Conservation (phyloP, 2,888 invertebrate genomes). For the Peribatodes rhomboidaria region DNA sequence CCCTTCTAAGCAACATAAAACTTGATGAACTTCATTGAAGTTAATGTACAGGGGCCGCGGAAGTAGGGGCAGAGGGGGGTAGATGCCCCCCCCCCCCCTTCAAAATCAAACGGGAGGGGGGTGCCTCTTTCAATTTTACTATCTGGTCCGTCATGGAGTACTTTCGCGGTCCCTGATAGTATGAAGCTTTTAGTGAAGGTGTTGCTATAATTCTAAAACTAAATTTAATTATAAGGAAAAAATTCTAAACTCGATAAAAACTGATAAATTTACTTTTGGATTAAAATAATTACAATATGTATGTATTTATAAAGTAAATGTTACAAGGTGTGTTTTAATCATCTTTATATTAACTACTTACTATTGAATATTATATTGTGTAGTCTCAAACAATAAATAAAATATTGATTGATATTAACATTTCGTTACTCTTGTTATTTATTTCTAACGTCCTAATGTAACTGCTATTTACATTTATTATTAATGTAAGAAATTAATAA, state of each 20-base stretch:
- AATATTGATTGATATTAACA: conserved; percentile 16
- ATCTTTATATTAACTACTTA: conserved; percentile 8
- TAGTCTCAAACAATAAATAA: conserved; percentile 8
- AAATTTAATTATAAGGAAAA: conserved; percentile 27
- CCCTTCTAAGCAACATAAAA: not conserved
- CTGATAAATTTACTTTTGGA: conserved; percentile 8
- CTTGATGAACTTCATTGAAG: no score
- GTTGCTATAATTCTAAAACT: conserved; percentile 11
- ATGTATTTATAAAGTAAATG: not conserved
- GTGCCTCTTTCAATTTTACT: no score
- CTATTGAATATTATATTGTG: not conserved
- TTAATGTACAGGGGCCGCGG: no score
- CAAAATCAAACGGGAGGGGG: no score
- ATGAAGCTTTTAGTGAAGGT: conserved; percentile 17
- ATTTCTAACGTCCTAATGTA: conserved; percentile 24
- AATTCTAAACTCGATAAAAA: conserved; percentile 32
- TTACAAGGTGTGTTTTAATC: conserved; percentile 8
- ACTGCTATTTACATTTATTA: conserved; percentile 8
- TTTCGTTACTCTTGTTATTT: conserved; percentile 29
- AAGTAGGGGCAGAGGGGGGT: no score
- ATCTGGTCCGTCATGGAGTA: no score
- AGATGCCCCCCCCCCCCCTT: no score
- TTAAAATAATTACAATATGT: not conserved
- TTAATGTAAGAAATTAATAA: not conserved
- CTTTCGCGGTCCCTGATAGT: no score